These are phyloP conservation scores for Notarius lentiginosus DNA, from an alignment of 2,113 vertebrate genomes.

Conservation along the genomic window DNA sequence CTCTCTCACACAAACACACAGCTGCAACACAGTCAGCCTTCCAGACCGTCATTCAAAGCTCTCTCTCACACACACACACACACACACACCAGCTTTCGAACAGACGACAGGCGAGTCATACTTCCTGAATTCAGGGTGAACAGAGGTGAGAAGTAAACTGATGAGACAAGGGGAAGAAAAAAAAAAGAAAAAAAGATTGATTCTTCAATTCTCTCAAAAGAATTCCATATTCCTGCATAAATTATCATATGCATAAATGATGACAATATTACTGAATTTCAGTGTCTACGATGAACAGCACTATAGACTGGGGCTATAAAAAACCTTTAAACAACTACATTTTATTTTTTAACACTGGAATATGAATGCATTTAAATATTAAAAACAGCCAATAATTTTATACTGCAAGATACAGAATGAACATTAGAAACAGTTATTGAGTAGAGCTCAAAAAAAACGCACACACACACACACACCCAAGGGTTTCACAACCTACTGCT, in stretches of 20 bases:
- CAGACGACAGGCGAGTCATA: background rate
- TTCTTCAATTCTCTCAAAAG: background rate
- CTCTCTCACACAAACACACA: slow-evolving; percentile 12
- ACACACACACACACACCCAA: no score
- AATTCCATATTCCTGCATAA: background rate
- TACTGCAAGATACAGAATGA: background rate
- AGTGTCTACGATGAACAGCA: background rate
- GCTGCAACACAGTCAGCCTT: background rate
- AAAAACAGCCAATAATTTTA: background rate
- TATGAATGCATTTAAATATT: background rate
- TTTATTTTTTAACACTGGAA: background rate
- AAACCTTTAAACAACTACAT: background rate
- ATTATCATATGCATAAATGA: background rate
- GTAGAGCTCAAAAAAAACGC: background rate
- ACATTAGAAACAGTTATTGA: background rate
- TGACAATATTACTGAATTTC: background rate
- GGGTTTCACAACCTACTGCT: background rate
- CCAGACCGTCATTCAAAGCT: background rate
- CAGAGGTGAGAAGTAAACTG: background rate
- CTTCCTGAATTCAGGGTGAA: background rate
- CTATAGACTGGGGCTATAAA: background rate
- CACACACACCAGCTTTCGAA: slow-evolving; percentile 3
- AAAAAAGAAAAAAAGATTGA: background rate
- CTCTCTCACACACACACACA: background rate
- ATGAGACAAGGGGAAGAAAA: background rate